Conservation (phyloP, 2,888 invertebrate species). For the Torymus auratus region DNA sequence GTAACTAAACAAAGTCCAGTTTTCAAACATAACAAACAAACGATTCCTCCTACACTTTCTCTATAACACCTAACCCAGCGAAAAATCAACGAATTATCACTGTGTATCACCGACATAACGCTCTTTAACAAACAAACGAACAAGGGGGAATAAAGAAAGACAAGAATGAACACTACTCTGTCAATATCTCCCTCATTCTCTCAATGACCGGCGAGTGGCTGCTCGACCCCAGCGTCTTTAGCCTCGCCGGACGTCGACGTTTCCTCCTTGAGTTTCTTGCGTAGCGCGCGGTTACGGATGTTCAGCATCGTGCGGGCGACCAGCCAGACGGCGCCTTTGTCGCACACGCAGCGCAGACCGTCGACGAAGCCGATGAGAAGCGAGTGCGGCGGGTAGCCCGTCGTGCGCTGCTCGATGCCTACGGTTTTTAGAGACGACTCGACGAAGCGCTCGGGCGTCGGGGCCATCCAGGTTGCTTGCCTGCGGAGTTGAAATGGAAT, state of each 20-base stretch:
- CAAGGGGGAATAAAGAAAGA: too few species aligned
- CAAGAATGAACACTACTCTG: too few species aligned
- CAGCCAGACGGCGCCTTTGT: constrained; percentile 81
- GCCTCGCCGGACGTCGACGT: constrained; percentile 27
- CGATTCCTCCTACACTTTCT: too few species aligned
- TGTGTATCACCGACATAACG: too few species aligned
- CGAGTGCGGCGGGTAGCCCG: constrained; percentile 87
- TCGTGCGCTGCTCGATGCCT: constrained; percentile 83
- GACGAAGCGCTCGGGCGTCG: constrained; percentile 85
- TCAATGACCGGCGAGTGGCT: constrained; percentile 34
- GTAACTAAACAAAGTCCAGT: too few species aligned
- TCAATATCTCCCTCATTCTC: too few species aligned
- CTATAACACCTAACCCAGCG: too few species aligned
- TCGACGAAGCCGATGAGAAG: constrained; percentile 79
- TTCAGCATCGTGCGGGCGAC: constrained; percentile 83
- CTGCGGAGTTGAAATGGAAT: constrained; percentile 59
- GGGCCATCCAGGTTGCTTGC: constrained; percentile 84
- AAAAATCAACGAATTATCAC: too few species aligned
- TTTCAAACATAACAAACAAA: too few species aligned
- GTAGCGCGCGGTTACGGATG: constrained; percentile 80
- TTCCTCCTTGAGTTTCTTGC: constrained; percentile 73
- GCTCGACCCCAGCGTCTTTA: constrained; percentile 55
- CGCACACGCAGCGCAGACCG: constrained; percentile 78
- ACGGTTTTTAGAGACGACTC: constrained; percentile 84
- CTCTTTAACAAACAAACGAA: too few species aligned